These are phyloP conservation scores for Galerucella pusilla DNA, from an alignment of 2,888 invertebrate species.

Conservation along the genomic window DNA sequence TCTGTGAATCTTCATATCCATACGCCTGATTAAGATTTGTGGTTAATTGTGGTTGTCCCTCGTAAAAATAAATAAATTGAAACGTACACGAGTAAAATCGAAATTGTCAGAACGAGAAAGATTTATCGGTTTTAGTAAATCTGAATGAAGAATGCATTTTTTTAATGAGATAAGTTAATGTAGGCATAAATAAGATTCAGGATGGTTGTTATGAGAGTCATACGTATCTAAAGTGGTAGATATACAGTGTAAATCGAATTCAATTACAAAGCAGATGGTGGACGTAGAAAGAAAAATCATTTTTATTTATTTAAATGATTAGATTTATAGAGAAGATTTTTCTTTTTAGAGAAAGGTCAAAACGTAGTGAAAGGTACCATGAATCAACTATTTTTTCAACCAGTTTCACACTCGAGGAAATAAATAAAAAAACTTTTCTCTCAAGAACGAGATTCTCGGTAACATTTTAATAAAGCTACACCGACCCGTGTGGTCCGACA, in stretches of 20 bases:
- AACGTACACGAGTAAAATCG: conserved; percentile 37
- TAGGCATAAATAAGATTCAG: conserved; percentile 19
- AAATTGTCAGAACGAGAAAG: conserved; percentile 41
- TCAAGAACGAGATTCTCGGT: too few relatives aligned
- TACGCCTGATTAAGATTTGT: too few relatives aligned
- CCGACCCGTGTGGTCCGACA: not conserved
- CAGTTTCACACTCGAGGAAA: not conserved
- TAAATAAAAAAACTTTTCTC: not conserved
- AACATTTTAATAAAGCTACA: too few relatives aligned
- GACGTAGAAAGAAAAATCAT: not conserved
- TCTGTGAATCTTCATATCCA: too few relatives aligned
- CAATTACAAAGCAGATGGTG: not conserved
- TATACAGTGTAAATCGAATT: not conserved
- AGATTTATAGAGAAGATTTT: not conserved
- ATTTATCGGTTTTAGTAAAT: conserved; percentile 39
- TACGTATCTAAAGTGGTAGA: not conserved
- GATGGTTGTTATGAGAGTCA: not conserved
- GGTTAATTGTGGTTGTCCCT: not conserved
- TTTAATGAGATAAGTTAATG: conserved; percentile 13
- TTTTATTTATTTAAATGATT: not conserved
- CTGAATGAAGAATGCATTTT: conserved; percentile 34
- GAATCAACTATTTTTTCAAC: not conserved
- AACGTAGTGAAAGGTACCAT: too few relatives aligned
- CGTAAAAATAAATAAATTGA: conserved; percentile 40
- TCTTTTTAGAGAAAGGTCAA: too few relatives aligned